Conservation (phyloP, 2,797 vertebrate species). For the Pelobates cultripes region DNA sequence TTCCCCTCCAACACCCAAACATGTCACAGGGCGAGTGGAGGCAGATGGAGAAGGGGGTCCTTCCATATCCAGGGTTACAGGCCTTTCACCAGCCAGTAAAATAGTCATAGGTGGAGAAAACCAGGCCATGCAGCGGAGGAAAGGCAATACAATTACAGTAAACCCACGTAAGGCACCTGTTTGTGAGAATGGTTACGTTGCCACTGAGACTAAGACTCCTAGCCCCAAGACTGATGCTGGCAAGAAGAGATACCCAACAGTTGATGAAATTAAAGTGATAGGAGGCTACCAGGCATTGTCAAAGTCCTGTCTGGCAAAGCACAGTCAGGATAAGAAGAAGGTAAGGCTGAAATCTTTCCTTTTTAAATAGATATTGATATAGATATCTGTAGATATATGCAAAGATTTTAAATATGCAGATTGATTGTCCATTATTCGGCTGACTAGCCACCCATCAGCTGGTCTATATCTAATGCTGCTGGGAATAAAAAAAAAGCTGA, state of each 20-base stretch:
- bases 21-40: slow-evolving; percentile 57
- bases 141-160: slow-evolving; percentile 87
- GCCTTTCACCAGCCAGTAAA: slow-evolving; percentile 69
- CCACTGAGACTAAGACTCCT: slow-evolving; percentile 14
- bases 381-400: neutral
- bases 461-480: too few relatives aligned
- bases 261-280: slow-evolving; percentile 88
- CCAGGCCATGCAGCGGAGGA: slow-evolving; percentile 73
- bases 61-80: slow-evolving; percentile 51
- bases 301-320: slow-evolving; percentile 85
- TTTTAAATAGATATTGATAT: neutral
- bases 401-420: neutral
- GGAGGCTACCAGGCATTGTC: slow-evolving; percentile 87
- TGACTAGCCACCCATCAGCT: too few relatives aligned
- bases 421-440: too few relatives aligned
- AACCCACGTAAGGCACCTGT: slow-evolving; percentile 71
- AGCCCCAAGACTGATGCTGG: slow-evolving; percentile 22
- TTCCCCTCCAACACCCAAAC: slow-evolving; percentile 53
- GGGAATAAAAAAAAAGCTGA: too few relatives aligned
- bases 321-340: slow-evolving; percentile 75
- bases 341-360: slow-evolving; percentile 68
- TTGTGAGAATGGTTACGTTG: slow-evolving; percentile 54
- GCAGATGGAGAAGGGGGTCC: slow-evolving; percentile 57
- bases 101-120: slow-evolving; percentile 35
- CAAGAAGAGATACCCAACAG: slow-evolving; percentile 88